A percentile compares a stretch with the other conserved stretches of the same genome.
These are phyloP conservation scores for Sylvicola fuscatus DNA, from an alignment of 2,888 invertebrate species.

Conservation along the genomic window DNA sequence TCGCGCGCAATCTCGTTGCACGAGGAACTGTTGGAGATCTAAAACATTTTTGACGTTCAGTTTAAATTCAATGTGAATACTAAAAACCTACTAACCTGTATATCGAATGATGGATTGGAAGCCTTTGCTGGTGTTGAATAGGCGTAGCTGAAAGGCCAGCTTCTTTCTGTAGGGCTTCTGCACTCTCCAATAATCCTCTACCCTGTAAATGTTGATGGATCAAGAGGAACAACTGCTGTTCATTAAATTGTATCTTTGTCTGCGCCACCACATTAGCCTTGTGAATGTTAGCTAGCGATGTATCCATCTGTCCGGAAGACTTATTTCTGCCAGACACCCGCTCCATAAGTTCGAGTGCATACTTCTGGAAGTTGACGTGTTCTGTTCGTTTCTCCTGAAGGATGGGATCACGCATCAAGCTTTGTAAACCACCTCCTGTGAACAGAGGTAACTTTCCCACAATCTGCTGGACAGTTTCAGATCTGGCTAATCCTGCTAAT, in stretches of 20 bases:
- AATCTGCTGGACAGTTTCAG: constrained; percentile 83
- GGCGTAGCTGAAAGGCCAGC: constrained; percentile 33
- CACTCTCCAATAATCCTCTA: constrained; percentile 54
- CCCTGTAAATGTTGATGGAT: constrained; percentile 71
- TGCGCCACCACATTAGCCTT: constrained; percentile 90
- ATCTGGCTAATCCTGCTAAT: constrained; percentile 81
- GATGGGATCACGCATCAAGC: constrained; percentile 92
- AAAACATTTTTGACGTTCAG: not conserved
- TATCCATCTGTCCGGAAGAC: constrained; percentile 60
- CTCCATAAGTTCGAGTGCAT: constrained; percentile 77
- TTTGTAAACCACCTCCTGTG: constrained; percentile 79
- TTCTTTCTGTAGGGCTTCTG: constrained; percentile 53
- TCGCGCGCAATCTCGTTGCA: constrained; percentile 1
- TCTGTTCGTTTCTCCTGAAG: constrained; percentile 90
- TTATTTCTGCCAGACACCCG: constrained; percentile 81
- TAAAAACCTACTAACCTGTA: constrained; percentile 5
- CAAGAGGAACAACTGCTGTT: constrained; percentile 76
- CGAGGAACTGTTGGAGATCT: constrained; percentile 5
- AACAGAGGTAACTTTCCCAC: constrained; percentile 88
- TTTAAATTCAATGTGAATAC: not conserved
- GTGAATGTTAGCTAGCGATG: constrained; percentile 75
- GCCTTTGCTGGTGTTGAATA: constrained; percentile 16
- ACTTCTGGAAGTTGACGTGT: constrained; percentile 89
- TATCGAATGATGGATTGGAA: constrained; percentile 8
- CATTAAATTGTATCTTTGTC: constrained; percentile 87